Conservation (phyloP, 2,888 invertebrate species). For the Caenorhabditis angaria region DNA sequence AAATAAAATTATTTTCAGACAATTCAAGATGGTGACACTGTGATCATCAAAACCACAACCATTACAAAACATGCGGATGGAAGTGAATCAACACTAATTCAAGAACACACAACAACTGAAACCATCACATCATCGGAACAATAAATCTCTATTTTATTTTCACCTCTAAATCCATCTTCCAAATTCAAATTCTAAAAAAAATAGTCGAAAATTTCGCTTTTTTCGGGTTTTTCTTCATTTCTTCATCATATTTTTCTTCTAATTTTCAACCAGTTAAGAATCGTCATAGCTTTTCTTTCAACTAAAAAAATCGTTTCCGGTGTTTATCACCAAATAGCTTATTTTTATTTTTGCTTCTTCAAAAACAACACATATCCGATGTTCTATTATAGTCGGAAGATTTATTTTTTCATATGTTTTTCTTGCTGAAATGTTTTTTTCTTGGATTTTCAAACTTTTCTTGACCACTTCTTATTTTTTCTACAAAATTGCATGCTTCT, state of each 20-base stretch:
- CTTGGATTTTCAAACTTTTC: no score
- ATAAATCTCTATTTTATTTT: background rate
- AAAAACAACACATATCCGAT: constrained; percentile 2
- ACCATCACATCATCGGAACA: constrained; percentile 18
- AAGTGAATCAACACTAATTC: constrained; percentile 44
- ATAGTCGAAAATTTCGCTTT: constrained; percentile 2
- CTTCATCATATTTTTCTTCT: background rate
- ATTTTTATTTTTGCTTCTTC: background rate
- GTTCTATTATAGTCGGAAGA: background rate
- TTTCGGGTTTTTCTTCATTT: background rate
- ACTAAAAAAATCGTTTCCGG: background rate
- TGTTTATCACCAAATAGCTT: constrained; percentile 1
- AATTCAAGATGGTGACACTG: constrained; percentile 39
- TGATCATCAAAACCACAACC: constrained; percentile 43
- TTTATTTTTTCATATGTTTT: background rate
- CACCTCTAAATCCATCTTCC: background rate
- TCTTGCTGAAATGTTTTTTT: background rate
- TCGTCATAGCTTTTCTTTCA: constrained; percentile 3
- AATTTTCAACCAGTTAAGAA: background rate
- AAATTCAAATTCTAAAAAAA: background rate
- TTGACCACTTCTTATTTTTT: no score
- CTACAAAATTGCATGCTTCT: no score
- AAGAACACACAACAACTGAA: constrained; percentile 45
- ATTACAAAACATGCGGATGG: constrained; percentile 52
- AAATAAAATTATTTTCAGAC: constrained; percentile 13